These are phyloP conservation scores for Magallana nippona DNA, from an alignment of 2,888 invertebrate genomes.

Conservation along the genomic window DNA sequence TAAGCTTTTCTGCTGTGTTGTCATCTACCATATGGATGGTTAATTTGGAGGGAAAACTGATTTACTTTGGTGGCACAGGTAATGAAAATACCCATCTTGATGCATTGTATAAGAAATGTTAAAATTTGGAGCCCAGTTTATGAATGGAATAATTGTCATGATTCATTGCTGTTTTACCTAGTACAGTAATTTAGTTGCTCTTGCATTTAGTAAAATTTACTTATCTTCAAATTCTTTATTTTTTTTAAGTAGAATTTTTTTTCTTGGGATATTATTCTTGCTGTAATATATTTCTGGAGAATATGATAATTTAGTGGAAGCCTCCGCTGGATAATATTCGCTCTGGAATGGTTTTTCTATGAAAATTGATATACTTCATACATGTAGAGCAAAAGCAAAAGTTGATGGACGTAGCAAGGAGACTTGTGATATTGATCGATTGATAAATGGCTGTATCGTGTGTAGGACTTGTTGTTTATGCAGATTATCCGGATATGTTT, in stretches of 20 bases:
- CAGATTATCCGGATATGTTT: conserved; percentile 5
- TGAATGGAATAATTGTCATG: conserved; percentile 7
- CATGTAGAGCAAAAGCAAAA: not conserved
- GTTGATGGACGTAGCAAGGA: not conserved
- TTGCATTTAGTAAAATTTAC: not conserved
- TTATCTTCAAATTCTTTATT: not conserved
- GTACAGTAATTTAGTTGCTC: not conserved
- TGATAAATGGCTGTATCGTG: conserved; percentile 13
- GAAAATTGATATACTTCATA: conserved; percentile 1
- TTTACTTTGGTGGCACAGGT: conserved; percentile 13
- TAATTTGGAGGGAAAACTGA: conserved; percentile 25
- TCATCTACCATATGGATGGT: conserved; percentile 29
- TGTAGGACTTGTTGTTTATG: conserved; percentile 19
- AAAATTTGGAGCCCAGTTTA: not conserved
- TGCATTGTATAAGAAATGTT: not conserved
- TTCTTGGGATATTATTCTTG: conserved; percentile 12
- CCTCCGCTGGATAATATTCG: not conserved
- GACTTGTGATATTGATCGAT: conserved; percentile 29
- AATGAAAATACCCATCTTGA: not conserved
- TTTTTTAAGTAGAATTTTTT: not conserved
- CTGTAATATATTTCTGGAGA: conserved; percentile 5
- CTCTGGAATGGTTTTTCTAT: not conserved
- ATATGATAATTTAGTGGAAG: conserved; percentile 12
- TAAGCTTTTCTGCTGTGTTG: conserved; percentile 11
- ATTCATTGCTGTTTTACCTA: conserved; percentile 3